phyloP scores from a whole-genome alignment of 2,797 vertebrate genomes.

The Muscicapa striata region DNA sequence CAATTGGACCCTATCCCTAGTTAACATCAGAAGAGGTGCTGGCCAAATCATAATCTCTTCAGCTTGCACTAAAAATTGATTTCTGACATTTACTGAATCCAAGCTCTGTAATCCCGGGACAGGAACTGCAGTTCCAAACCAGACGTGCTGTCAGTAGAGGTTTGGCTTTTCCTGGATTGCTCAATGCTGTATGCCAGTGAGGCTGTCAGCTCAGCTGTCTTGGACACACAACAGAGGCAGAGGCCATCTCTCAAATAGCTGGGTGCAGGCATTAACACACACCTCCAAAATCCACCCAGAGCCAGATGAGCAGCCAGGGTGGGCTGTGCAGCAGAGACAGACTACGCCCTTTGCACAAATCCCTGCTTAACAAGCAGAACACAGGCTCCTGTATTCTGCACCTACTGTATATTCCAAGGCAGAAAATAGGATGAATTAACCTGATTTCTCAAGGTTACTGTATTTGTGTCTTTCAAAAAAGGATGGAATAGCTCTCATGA shows the following conservation, averaged over 20 bases:
- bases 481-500: background rate
- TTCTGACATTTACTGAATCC: conserved; percentile 10
- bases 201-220: background rate
- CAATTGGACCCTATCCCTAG: background rate
- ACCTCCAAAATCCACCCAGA: background rate
- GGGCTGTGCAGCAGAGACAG: background rate
- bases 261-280: background rate
- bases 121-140: background rate
- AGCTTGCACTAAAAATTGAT: background rate
- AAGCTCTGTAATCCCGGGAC: background rate
- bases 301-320: background rate
- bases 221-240: conserved; percentile 38
- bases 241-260: background rate
- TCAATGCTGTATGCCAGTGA: background rate
- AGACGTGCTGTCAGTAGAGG: background rate
- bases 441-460: background rate
- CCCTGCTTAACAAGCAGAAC: background rate
- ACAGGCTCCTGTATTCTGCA: background rate
- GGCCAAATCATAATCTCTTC: background rate
- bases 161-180: conserved; percentile 7
- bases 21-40: background rate
- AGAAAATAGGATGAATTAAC: conserved; percentile 24
- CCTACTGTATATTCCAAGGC: background rate
- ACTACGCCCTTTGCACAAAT: background rate
- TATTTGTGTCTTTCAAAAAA: background rate